Percentiles rank a stretch among this genome's conserved stretches.
Conservation (phyloP, 2,888 invertebrate genomes). For the Drosophila borborema region DNA sequence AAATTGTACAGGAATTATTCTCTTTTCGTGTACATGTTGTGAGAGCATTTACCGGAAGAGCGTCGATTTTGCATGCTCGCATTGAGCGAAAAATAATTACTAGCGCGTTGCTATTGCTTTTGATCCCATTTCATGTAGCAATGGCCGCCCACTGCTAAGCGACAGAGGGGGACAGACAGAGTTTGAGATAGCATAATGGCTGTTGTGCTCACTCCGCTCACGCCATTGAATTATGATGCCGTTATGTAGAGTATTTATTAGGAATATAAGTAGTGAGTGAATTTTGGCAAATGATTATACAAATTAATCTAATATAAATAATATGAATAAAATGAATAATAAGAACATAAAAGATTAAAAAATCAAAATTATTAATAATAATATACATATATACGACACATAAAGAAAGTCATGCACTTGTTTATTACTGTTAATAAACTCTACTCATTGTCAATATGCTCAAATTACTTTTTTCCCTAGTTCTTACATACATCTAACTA, state of each 20-base stretch:
- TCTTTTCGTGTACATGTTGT: not conserved
- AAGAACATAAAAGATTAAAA: too few relatives aligned
- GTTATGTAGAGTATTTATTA: not conserved
- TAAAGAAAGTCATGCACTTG: not conserved
- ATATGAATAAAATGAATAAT: not conserved
- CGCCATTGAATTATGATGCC: conserved; percentile 4
- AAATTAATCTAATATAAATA: not conserved
- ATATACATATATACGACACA: not conserved
- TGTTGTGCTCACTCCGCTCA: not conserved
- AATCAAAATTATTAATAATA: not conserved
- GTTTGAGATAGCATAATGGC: not conserved
- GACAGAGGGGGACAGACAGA: not conserved
- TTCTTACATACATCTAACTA: not conserved
- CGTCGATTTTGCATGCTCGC: not conserved
- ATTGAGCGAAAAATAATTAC: not conserved
- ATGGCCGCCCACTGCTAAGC: not conserved
- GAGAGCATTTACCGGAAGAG: not conserved
- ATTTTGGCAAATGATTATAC: not conserved
- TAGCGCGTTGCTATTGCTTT: not conserved
- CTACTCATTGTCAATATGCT: not conserved
- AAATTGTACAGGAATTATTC: not conserved
- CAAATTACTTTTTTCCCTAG: not conserved
- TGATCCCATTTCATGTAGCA: conserved; percentile 2
- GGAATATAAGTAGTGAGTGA: not conserved
- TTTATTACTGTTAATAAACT: not conserved